phyloP scores from a whole-genome alignment of 1,140 invertebrate genomes.

The Littorina saxatilis region DNA sequence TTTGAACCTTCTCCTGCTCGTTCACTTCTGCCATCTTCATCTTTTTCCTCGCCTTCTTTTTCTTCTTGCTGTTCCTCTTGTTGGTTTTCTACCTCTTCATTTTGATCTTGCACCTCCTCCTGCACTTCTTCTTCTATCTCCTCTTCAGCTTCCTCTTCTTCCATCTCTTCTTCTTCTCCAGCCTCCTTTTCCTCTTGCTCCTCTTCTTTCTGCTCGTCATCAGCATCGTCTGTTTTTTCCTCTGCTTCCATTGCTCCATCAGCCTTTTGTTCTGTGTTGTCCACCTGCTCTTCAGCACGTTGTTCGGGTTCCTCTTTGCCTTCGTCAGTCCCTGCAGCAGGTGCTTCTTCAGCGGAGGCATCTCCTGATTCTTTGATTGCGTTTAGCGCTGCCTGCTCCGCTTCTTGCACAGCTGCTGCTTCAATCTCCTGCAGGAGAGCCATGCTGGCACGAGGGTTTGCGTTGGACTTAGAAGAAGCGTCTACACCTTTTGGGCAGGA shows the following conservation, averaged over 20 bases:
- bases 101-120: background rate
- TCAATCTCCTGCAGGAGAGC: conserved; percentile 30
- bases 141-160: background rate
- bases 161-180: background rate
- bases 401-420: conserved; percentile 11
- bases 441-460: conserved; percentile 14
- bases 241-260: background rate
- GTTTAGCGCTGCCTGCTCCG: background rate
- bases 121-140: background rate
- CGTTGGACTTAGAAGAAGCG: background rate
- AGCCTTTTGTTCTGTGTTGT: background rate
- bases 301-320: background rate
- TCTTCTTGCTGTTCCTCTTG: background rate
- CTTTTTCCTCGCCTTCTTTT: background rate
- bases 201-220: background rate
- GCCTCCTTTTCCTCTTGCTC: background rate
- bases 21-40: background rate
- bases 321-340: background rate
- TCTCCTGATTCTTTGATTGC: background rate
- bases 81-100: background rate
- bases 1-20: background rate
- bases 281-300: background rate
- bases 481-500: background rate
- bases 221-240: background rate
- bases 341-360: background rate